These are phyloP conservation scores for Cervus canadensis DNA, from an alignment of 2,113 vertebrate genomes.

Conservation along the genomic window DNA sequence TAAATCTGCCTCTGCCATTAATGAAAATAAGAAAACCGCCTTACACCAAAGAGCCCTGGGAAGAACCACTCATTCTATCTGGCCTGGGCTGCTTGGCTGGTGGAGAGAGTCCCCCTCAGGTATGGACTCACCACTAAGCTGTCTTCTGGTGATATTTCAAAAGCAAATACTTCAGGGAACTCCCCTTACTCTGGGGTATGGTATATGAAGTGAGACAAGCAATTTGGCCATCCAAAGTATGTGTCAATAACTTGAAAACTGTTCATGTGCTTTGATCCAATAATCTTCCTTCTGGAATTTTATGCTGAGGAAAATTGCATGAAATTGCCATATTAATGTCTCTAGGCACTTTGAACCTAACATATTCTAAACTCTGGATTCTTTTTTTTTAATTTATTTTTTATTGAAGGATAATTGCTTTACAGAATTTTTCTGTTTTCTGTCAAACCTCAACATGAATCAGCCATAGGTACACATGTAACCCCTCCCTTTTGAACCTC, in stretches of 20 bases:
- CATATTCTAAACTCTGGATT: background rate
- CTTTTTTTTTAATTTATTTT: background rate
- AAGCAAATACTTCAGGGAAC: background rate
- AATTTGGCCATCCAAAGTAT: background rate
- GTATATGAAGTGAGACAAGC: background rate
- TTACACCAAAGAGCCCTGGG: background rate
- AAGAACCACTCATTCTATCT: background rate
- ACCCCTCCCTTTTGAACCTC: background rate
- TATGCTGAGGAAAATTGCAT: background rate
- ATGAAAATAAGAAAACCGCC: background rate
- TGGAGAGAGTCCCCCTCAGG: background rate
- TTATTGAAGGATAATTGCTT: background rate
- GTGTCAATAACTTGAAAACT: background rate
- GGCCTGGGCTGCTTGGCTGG: background rate
- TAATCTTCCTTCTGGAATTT: background rate
- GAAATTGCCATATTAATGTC: background rate
- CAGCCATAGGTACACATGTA: background rate
- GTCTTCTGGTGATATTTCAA: background rate
- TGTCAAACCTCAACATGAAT: background rate
- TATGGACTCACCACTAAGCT: background rate
- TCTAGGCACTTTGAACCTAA: background rate
- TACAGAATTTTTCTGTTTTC: background rate
- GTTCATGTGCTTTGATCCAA: background rate
- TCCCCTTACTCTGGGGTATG: background rate
- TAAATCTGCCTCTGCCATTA: background rate